Evolutionary conservation across 2,888 invertebrate genomes (phyloP), one percentile per base, ranked within the genome.

Genomic region (Germaria angustata): DNA sequence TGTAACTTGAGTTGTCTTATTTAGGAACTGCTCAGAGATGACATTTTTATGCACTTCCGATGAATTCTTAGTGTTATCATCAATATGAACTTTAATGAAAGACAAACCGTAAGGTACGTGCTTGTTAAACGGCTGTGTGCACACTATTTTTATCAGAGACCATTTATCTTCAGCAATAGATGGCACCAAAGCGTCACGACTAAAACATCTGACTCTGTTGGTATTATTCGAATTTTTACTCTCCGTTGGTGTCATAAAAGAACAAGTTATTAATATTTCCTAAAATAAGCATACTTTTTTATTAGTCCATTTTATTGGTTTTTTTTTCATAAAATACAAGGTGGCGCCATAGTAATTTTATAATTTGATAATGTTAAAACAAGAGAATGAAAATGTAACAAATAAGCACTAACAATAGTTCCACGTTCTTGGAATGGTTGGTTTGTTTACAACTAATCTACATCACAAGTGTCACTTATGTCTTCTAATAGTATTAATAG

Each of bases 41-140:
- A 87, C 22, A 7, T 75, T 63, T 51, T 85, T 84, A 0, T 20
- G 39, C 0, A 8, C 7, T 15, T 8, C 22, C 5, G 17, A 36
- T 34, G 15, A 36, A 15, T 49, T 17, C 75, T 77, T 85, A 81
- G 20, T 73, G 59, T 57, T 61, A 9, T 77, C 85, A 11, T 87
- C 87, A 63, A 93, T 93, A 83, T 94, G 93, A 72, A 97, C 90
- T 87, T 94, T 95, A 61, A 97, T 92, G 90, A 97, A 97, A 0
- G 95, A 94, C 13, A 98, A 89, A 0, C 98, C 98, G 90, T 94
- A 98, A 90, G 95, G 93, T 73, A 94, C 93, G 85, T 94, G 94
- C 88, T 93, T 95, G 89, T 96, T 96, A 90, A 96, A 97, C 0
- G 97, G 97, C 91, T 98, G 98, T 3, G 95, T 94, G 91, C 97